A percentile compares a stretch with the other conserved stretches of the same genome.
Evolutionary conservation across 2,888 invertebrate species (phyloP).

Genomic region (Drosophila diplacantha): DNA sequence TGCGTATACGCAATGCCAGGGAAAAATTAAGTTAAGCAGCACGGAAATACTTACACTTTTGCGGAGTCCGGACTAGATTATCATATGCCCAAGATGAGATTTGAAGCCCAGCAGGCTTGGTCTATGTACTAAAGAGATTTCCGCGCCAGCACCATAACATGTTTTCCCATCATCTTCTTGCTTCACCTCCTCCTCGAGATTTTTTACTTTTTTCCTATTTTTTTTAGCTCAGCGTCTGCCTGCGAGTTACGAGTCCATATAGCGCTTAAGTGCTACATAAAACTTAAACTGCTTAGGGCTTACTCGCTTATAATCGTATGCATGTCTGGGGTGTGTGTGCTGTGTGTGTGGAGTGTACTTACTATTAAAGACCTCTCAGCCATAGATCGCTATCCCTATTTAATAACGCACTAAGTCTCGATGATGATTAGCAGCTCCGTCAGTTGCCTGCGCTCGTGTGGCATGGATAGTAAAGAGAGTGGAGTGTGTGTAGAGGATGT

Average conservation of each 20-base stretch:
- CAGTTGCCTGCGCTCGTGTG: slow-evolving; percentile 50
- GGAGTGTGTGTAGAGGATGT: slow-evolving; percentile 29
- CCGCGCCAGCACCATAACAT: slow-evolving; percentile 42
- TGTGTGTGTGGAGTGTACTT: slow-evolving; percentile 48
- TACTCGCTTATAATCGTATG: slow-evolving; percentile 45
- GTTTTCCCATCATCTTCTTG: slow-evolving; percentile 31
- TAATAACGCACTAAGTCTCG: slow-evolving; percentile 69
- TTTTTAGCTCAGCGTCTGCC: slow-evolving; percentile 42
- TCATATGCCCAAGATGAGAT: slow-evolving; percentile 27
- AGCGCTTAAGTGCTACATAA: slow-evolving; percentile 71
- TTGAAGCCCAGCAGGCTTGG: slow-evolving; percentile 35
- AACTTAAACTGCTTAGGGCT: slow-evolving; percentile 67
- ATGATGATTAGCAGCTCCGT: slow-evolving; percentile 72
- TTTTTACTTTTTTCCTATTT: neutral
- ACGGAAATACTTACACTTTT: slow-evolving; percentile 40
- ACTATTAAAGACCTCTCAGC: slow-evolving; percentile 53
- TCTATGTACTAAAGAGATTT: slow-evolving; percentile 39
- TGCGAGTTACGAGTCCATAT: slow-evolving; percentile 67
- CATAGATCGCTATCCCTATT: slow-evolving; percentile 42
- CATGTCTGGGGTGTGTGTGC: slow-evolving; percentile 9
- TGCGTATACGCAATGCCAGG: slow-evolving; percentile 56
- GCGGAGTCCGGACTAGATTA: slow-evolving; percentile 28
- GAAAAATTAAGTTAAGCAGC: slow-evolving; percentile 47
- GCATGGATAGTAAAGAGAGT: slow-evolving; percentile 34
- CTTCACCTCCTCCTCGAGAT: slow-evolving; percentile 4